phyloP scores from a whole-genome alignment of 2,113 vertebrate species.

The Panthera uncia region DNA sequence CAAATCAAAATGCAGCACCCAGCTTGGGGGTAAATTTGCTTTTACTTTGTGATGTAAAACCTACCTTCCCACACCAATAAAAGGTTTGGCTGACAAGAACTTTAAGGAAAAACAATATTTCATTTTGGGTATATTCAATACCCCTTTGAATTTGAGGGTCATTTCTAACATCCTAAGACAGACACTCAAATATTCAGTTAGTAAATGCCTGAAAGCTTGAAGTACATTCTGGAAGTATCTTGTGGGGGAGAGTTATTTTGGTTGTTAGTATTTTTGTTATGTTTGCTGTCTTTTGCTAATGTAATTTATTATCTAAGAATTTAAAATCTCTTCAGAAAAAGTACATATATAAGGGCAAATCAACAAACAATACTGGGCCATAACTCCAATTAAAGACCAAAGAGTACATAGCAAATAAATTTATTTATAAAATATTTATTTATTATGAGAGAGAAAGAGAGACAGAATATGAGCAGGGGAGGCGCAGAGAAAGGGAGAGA shows the following conservation, averaged over 20 bases:
- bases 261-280: background rate
- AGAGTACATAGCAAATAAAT: background rate
- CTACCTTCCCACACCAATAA: background rate
- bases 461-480: too few species aligned
- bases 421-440: too few species aligned
- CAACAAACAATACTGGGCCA: background rate
- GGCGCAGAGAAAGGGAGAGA: too few species aligned
- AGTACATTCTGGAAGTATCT: background rate
- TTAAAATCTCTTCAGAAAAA: background rate
- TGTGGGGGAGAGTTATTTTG: background rate
- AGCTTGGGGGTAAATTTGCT: background rate
- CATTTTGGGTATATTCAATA: background rate
- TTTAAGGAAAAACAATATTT: background rate
- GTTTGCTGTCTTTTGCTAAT: background rate
- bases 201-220: background rate
- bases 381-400: background rate
- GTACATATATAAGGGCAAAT: background rate
- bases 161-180: conserved; percentile 10
- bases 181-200: background rate
- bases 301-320: background rate
- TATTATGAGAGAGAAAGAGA: too few species aligned
- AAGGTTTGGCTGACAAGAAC: background rate
- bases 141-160: background rate
- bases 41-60: background rate
- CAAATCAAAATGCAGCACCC: background rate